Evolutionary conservation across 2,888 invertebrate genomes (phyloP), one percentile per base, ranked within the genome.

Genomic region (Phengaris arion): DNA sequence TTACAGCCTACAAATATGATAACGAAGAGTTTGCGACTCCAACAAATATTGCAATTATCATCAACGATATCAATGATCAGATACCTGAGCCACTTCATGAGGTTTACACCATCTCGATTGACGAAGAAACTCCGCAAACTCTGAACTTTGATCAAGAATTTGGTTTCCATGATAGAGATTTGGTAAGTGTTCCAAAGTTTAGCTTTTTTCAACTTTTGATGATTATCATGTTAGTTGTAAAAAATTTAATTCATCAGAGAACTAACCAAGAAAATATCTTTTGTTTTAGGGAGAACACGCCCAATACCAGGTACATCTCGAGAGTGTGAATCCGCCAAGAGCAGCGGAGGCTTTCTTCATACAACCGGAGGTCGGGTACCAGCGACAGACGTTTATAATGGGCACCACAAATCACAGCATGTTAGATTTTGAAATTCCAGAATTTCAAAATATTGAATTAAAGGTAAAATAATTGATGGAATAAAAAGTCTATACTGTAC

Each of bases 51-150:
- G 90, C 91, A 13, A 89, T 94, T 74, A 94, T 94, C 76, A 89
- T 94, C 1, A 87, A 94, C 73, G 94, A 94, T 79, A 89, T 96
- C 51, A 97, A 97, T 83, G 96, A 97, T 83, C 95, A 96, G 82
- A 82, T 81, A 13, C 97, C 97, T 0, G 81, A 83, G 79, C 94
- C 95, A 0, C 81, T 89, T 13, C 82, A 88, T 0, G 45, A 80
- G 0, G 86, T 85, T 6, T 90, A 92, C 77, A 76, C 74, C 7
- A 85, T 94, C 6, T 77, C 80, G 0, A 94, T 95, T 64, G 81
- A 85, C 12, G 96, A 96, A 84, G 94, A 94, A 81, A 94, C 90
- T 5, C 90, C 94, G 9, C 83, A 90, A 82, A 93, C 93, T 0
- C 83, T 94, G 2, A 85, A 87, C 78, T 92, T 95, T 77, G 82